These are phyloP conservation scores for Magallana nippona DNA, from an alignment of 2,888 invertebrate species.

Conservation along the genomic window DNA sequence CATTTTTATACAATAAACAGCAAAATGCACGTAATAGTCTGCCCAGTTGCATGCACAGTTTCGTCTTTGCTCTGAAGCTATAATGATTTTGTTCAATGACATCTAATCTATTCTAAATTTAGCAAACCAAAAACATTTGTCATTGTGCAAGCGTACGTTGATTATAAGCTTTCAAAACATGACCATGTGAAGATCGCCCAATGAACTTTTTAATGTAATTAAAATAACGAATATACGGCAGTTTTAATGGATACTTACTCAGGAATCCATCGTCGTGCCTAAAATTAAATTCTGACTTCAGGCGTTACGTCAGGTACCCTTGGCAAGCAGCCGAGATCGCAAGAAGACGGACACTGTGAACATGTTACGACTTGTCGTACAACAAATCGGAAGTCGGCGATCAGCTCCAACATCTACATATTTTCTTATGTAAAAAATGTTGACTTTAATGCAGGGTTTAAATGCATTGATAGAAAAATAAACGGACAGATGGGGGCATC, in stretches of 20 bases:
- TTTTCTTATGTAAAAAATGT: neutral
- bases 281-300: slow-evolving; percentile 30
- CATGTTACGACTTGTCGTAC: slow-evolving; percentile 22
- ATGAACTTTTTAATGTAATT: no score
- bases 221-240: no score
- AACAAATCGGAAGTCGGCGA: neutral
- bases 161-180: no score
- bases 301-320: neutral
- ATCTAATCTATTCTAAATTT: no score
- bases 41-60: no score
- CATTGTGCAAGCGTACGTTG: no score
- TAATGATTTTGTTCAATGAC: no score
- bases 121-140: no score
- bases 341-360: neutral
- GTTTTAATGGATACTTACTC: neutral
- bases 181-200: no score
- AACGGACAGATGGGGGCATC: neutral
- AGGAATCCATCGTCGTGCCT: slow-evolving; percentile 20
- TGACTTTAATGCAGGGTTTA: neutral
- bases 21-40: no score
- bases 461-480: neutral
- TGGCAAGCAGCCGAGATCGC: slow-evolving; percentile 16
- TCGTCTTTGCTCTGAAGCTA: no score
- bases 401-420: neutral
- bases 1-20: no score